phyloP scores from a whole-genome alignment of 2,797 vertebrate species.

The Benthosema pterotum region DNA sequence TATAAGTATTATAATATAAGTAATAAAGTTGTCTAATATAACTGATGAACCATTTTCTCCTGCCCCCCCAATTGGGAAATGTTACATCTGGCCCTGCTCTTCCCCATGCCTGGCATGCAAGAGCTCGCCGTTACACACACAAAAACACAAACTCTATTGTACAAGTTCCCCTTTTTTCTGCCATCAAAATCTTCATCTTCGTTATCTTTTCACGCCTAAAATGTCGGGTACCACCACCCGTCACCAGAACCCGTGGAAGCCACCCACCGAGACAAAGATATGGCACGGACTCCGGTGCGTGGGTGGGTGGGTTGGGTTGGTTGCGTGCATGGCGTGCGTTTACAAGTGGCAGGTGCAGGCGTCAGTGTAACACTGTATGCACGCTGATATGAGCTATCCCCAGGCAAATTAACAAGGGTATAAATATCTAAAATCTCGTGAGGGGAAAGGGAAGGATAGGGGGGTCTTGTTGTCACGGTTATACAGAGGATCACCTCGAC shows the following conservation, averaged over 20 bases:
- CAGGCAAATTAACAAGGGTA: slow-evolving; percentile 5
- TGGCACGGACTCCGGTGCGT: slow-evolving; percentile 41
- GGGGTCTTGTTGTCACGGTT: no score
- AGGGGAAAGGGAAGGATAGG: not conserved
- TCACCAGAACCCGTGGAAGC: no score
- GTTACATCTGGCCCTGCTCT: no score
- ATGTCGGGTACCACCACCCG: no score
- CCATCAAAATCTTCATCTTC: slow-evolving; percentile 78
- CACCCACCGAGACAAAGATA: no score
- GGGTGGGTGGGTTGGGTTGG: slow-evolving; percentile 13
- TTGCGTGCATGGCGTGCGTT: slow-evolving; percentile 6
- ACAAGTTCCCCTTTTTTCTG: slow-evolving; percentile 63
- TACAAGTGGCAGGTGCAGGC: slow-evolving; percentile 52
- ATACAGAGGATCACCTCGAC: no score
- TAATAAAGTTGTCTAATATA: no score
- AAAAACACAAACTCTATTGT: slow-evolving; percentile 72
- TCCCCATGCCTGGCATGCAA: slow-evolving; percentile 83
- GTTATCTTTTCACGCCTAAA: no score
- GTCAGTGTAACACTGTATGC: slow-evolving; percentile 15
- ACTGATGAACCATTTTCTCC: no score
- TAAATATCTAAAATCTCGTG: slow-evolving; percentile 7
- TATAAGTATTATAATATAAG: no score
- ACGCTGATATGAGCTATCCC: slow-evolving; percentile 40
- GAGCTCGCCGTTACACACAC: slow-evolving; percentile 73
- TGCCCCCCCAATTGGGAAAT: no score